Conservation (phyloP, 2,113 vertebrate genomes). For the Phalacrocorax aristotelis region DNA sequence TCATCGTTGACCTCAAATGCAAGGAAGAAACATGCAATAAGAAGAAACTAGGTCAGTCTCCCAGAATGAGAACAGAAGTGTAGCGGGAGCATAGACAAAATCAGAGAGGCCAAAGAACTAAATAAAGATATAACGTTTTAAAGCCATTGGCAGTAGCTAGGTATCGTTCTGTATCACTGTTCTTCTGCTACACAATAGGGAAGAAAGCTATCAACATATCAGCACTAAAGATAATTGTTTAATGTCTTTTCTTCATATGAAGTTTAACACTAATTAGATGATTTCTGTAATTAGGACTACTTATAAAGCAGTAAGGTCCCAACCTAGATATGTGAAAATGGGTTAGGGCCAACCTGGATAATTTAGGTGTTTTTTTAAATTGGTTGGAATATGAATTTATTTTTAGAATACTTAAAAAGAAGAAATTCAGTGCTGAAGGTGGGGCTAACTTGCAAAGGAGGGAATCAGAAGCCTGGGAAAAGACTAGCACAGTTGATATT, state of each 20-base stretch:
- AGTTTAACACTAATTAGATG: conserved; percentile 32
- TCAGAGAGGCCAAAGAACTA: conserved; percentile 54
- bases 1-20: conserved; percentile 56
- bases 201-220: conserved; percentile 2
- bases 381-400: background rate
- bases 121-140: conserved; percentile 22
- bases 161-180: background rate
- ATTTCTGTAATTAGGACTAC: conserved; percentile 47
- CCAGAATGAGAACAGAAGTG: conserved; percentile 41
- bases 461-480: background rate
- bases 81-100: conserved; percentile 18
- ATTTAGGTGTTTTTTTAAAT: background rate
- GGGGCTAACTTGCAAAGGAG: background rate
- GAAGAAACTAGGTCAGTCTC: conserved; percentile 58
- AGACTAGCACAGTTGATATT: background rate
- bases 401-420: background rate
- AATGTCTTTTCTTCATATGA: background rate
- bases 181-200: background rate
- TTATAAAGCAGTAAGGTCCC: background rate
- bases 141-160: background rate
- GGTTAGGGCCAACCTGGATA: background rate
- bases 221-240: background rate
- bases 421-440: background rate
- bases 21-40: conserved; percentile 37
- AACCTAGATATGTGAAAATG: background rate